Percentiles rank a stretch among this genome's conserved stretches.
Conservation (phyloP, 2,113 vertebrate genomes). For the Arizona elegans region DNA sequence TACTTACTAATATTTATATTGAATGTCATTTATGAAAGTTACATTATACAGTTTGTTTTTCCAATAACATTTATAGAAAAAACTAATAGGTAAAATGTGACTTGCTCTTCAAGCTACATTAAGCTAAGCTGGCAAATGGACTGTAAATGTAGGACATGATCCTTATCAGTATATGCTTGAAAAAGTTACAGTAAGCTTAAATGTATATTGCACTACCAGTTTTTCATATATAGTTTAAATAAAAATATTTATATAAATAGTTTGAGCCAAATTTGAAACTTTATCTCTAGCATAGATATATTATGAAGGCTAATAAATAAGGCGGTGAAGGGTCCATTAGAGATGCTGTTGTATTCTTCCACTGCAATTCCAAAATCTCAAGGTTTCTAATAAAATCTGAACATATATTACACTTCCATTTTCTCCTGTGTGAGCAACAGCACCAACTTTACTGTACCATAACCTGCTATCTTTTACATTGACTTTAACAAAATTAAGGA, state of each 20-base stretch:
- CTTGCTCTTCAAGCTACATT: constrained; percentile 58
- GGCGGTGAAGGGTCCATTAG: neutral
- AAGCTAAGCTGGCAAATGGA: constrained; percentile 57
- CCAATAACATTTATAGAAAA: constrained; percentile 53
- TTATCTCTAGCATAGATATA: neutral
- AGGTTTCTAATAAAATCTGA: neutral
- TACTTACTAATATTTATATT: constrained; percentile 18
- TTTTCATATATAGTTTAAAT: neutral
- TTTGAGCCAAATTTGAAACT: neutral
- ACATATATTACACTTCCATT: neutral
- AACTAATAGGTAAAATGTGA: constrained; percentile 63
- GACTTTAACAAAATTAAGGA: neutral
- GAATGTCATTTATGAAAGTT: constrained; percentile 42
- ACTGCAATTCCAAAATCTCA: neutral
- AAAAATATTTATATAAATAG: neutral
- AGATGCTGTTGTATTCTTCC: neutral
- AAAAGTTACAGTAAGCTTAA: neutral
- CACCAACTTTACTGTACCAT: neutral
- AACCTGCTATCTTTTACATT: neutral
- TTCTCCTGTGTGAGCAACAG: neutral
- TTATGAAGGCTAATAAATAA: neutral
- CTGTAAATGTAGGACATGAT: constrained; percentile 40
- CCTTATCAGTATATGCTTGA: constrained; percentile 17
- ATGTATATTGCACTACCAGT: neutral
- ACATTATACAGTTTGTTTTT: constrained; percentile 51